Base-by-base conservation (phyloP, 2,888 invertebrate genomes). In the Troides oblongomaculatus region DNA sequence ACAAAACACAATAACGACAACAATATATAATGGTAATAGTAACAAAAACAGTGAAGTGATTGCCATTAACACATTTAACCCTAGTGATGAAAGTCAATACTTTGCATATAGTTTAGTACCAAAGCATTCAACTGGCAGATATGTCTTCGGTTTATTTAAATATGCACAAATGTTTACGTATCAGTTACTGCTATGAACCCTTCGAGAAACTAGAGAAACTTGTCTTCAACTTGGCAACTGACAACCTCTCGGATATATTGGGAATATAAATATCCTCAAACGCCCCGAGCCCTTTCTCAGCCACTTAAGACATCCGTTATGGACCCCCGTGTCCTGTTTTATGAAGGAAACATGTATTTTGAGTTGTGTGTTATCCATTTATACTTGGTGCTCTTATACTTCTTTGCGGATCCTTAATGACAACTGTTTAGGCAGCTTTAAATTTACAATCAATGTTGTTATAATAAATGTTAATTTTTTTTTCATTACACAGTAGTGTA, bases 181-280 rank as follows among this genome's bases (percentile, higher is more conserved):
- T 65, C 62, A 36, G 65, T 62, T 69, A 61, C 65, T 65, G 65
- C 71, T 71, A 72, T 68, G 68, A 75, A 77, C 81, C 81, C 84
- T 82, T 83, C 77, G 73, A 73, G 72, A 73, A 79, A 76, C 76
- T 75, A 78, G 71, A 5, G 73, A 74, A 86, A 86, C 82, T 84
- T 85, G 81, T 79, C 77, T 72, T 73, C 77, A 80, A 84, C 79
- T 84, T 83, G 75, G 76, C 76, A 81, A 83, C 75, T 81, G 73
- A 75, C 76, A 76, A 75, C 70, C 81, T 84, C 86, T 88, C 88
- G 88, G 89, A 89, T 89, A 86, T 86, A 89, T 88, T 84, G 82
- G 82, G 86, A 88, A 87, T 89, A 89, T 89, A 90, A 90, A 91
- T 90, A 88, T 87, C 88, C 87, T 80, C 77, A 69, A 74, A 74